These are phyloP conservation scores for Chunga burmeisteri DNA, from an alignment of 2,113 vertebrate genomes.

Conservation along the genomic window DNA sequence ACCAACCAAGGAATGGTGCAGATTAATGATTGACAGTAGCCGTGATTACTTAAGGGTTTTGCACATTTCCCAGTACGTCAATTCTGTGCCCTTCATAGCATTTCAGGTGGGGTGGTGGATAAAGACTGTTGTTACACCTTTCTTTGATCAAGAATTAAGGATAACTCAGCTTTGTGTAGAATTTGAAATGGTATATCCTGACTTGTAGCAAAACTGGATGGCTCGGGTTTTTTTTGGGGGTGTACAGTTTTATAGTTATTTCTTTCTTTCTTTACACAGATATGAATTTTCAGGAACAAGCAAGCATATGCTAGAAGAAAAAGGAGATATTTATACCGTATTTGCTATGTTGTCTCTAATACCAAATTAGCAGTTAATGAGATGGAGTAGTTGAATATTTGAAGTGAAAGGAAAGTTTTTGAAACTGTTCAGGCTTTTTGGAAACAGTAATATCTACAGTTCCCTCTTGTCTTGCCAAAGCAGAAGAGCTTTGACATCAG, in stretches of 20 bases:
- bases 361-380: background rate
- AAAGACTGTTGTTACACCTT: background rate
- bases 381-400: background rate
- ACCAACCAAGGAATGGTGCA: background rate
- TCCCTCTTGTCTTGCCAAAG: background rate
- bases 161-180: background rate
- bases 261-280: background rate
- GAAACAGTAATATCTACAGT: background rate
- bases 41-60: background rate
- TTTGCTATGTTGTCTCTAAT: background rate
- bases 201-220: background rate
- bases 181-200: background rate
- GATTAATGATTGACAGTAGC: background rate
- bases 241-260: background rate
- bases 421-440: background rate
- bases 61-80: background rate
- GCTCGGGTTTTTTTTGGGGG: fast-evolving
- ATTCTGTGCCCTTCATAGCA: background rate
- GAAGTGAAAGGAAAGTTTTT: background rate
- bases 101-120: background rate
- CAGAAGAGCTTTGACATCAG: background rate
- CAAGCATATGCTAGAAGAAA: background rate
- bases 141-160: background rate
- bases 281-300: background rate
- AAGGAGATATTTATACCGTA: background rate